Base-by-base conservation (phyloP, 2,797 vertebrate species). In the Chrysocyon brachyurus region DNA sequence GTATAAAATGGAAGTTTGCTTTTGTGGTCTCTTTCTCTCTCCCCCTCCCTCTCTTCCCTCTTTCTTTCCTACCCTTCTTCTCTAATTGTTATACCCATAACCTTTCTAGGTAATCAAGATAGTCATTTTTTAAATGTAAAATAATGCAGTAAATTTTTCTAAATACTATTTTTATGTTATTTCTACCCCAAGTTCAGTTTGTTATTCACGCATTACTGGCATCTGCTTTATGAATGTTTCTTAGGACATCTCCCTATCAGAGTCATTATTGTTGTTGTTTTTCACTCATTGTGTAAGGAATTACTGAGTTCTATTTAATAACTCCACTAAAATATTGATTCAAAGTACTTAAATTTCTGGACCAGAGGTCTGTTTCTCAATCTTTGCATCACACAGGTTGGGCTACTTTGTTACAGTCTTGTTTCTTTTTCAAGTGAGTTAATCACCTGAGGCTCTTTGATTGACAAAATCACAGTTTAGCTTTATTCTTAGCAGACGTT, bases 321-420 rank as follows among this genome's bases (percentile, higher is more conserved):
- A 61, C n/a, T 19, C 21, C 33, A 95, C 89, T 92, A 96, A 94
- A 96, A 96, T 97, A 95, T 59, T 81, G 49, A 96, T 70, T 59
- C 15, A 49, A 73, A 93, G 19, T 78, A 40, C 12, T 88, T 79
- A 85, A 6, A 92, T 90, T 94, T 88, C 90, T 93, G 16, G 28
- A 21, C 54, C 66, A 81, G 46, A 94, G 77, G 81, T 91, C 46
- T 78, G 46, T 73, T 22, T 75, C 78, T 95, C 81, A 70, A 22
- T 92, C 70, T 97, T 92, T 90, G 56, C n/a, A 78, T 87, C 90
- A 96, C 97, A 98, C 94, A 96, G 95, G 97, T 92, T 79, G 22
- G 12, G 36, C 79, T 83, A 73, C 56, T 92, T 82, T 49, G 59
- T 78, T 93, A 73, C 4, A 78, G 14, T 36, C 95, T 97, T 90